phyloP scores from a whole-genome alignment of 2,113 vertebrate species.

The Actinemys pallida region DNA sequence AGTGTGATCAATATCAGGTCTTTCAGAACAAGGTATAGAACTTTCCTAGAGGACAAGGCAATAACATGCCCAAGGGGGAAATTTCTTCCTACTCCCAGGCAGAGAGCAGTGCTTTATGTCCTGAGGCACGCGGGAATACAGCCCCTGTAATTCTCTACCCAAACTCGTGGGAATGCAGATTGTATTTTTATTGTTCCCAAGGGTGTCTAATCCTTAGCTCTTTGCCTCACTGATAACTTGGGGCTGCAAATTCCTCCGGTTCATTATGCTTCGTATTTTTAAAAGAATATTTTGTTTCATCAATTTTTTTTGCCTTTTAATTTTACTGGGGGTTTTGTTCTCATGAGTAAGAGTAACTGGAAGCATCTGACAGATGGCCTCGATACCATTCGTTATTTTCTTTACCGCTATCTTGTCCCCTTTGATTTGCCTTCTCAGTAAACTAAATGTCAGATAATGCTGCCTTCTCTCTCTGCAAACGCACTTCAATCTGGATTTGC shows the following conservation, averaged over 20 bases:
- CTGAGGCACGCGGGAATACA: not conserved
- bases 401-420: not conserved
- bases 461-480: not conserved
- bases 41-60: not conserved
- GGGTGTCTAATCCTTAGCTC: not conserved
- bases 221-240: not conserved
- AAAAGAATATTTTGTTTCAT: not conserved
- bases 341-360: not conserved
- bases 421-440: not conserved
- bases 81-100: not conserved
- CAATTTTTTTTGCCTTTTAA: not conserved
- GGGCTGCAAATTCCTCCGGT: not conserved
- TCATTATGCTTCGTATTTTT: not conserved
- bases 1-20: not conserved
- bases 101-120: rapidly evolving
- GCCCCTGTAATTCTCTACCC: not conserved
- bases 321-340: not conserved
- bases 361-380: not conserved
- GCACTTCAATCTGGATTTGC: not conserved
- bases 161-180: not conserved
- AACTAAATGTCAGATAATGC: not conserved
- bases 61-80: not conserved
- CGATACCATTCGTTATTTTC: not conserved
- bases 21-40: rapidly evolving
- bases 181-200: not conserved